Percentiles rank a stretch among this genome's conserved stretches.
Conservation (phyloP, 2,797 vertebrate genomes). For the Pangasius larnaudii region DNA sequence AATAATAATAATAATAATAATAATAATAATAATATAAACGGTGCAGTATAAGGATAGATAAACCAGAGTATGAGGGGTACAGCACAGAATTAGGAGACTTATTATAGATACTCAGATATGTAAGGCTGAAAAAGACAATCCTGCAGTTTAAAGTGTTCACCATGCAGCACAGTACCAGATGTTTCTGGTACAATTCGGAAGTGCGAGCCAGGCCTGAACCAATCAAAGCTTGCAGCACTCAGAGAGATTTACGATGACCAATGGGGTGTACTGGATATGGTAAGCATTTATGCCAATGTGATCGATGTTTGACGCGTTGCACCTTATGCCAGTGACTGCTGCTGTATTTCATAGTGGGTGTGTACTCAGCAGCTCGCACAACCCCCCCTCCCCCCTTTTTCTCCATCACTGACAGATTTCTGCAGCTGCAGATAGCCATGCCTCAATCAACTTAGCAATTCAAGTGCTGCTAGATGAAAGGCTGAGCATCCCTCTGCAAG, state of each 20-base stretch:
- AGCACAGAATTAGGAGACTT: neutral
- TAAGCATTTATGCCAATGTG: conserved; percentile 64
- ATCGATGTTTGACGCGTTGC: conserved; percentile 59
- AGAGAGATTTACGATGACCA: conserved; percentile 62
- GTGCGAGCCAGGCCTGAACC: conserved; percentile 55
- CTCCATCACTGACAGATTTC: conserved; percentile 62
- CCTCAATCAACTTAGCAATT: conserved; percentile 59
- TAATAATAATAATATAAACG: neutral
- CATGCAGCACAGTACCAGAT: conserved; percentile 42
- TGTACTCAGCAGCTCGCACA: conserved; percentile 48
- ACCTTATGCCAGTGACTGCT: conserved; percentile 60
- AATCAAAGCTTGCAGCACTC: conserved; percentile 59
- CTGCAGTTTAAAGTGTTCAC: conserved; percentile 44
- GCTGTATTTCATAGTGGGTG: conserved; percentile 60
- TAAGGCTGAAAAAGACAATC: neutral
- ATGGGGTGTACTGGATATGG: conserved; percentile 61
- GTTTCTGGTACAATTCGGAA: conserved; percentile 35
- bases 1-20: neutral
- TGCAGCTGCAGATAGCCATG: conserved; percentile 56
- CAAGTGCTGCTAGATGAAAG: conserved; percentile 51
- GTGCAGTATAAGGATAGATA: neutral
- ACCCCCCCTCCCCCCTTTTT: neutral
- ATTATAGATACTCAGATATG: neutral
- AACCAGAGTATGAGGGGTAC: neutral
- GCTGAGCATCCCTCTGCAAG: conserved; percentile 41